Percentiles rank a stretch among this genome's conserved stretches.
Evolutionary conservation across 2,113 vertebrate genomes (phyloP).

Genomic region (Junco hyemalis): DNA sequence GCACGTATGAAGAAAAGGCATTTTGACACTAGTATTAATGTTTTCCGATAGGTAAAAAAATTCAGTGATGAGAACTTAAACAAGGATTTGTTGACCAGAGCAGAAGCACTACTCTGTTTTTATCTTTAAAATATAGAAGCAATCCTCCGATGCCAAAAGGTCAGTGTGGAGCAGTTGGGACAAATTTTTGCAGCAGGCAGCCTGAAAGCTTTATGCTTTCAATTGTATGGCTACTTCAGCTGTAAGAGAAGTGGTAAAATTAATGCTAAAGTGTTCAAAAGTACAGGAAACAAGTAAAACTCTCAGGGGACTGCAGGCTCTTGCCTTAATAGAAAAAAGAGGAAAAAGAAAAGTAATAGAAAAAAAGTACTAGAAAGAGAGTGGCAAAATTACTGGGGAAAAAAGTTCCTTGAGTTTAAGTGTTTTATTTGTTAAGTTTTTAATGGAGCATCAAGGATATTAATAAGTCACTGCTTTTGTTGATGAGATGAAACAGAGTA

Average conservation of each 20-base stretch:
- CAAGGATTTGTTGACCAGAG: conserved; percentile 6
- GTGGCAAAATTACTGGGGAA: not conserved
- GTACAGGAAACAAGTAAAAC: not conserved
- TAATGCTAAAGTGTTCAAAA: conserved; percentile 13
- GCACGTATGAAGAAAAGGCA: not conserved
- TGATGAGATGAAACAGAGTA: not conserved
- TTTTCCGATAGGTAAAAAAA: not conserved
- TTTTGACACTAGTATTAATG: not conserved
- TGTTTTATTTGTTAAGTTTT: not conserved
- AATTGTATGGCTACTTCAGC: not conserved
- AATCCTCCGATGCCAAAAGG: conserved; percentile 37
- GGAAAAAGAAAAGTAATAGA: not conserved
- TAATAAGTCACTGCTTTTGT: not conserved
- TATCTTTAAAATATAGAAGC: conserved; percentile 21
- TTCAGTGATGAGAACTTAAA: not conserved
- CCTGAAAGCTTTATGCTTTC: conserved; percentile 17
- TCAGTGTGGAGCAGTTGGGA: not conserved
- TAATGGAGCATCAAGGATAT: not conserved
- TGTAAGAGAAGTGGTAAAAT: conserved; percentile 9
- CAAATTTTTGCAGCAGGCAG: conserved; percentile 23
- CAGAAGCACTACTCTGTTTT: conserved; percentile 21
- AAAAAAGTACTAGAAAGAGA: not conserved
- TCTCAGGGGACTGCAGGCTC: not conserved
- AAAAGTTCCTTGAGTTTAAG: not conserved
- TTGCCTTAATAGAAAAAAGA: not conserved